These are phyloP conservation scores for Pachliopta kotzebuea DNA, from an alignment of 2,888 invertebrate genomes.

Conservation along the genomic window DNA sequence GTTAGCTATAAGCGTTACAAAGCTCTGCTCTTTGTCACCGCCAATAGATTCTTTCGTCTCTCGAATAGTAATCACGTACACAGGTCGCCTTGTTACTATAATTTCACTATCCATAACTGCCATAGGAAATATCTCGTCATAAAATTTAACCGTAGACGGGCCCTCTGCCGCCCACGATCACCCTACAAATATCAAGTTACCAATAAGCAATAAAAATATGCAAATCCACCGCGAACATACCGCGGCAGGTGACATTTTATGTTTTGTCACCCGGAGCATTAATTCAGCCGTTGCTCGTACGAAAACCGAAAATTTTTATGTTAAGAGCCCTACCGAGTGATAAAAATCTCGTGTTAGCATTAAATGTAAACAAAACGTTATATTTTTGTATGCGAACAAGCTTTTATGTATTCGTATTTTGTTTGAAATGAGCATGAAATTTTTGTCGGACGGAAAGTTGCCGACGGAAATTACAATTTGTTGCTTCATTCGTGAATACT, in stretches of 20 bases:
- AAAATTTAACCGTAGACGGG: constrained; percentile 25
- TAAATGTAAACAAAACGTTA: constrained; percentile 16
- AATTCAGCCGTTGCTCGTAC: constrained; percentile 18
- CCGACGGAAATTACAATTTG: not conserved
- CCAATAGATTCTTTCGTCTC: constrained; percentile 2
- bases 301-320: constrained; percentile 22
- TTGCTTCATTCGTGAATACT: not conserved
- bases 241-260: constrained; percentile 29
- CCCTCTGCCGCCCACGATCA: constrained; percentile 23
- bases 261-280: constrained; percentile 28
- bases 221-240: constrained; percentile 30
- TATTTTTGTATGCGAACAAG: constrained; percentile 12
- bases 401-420: constrained; percentile 1
- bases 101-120: constrained; percentile 29
- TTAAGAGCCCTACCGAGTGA: constrained; percentile 24
- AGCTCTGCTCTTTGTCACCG: constrained; percentile 6
- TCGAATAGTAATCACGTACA: constrained; percentile 28
- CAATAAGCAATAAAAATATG: constrained; percentile 33
- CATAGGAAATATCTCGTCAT: constrained; percentile 23
- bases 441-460: not conserved
- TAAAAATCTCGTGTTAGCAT: constrained; percentile 28
- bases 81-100: constrained; percentile 25
- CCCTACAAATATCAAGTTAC: constrained; percentile 32
- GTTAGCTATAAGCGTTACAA: not conserved
- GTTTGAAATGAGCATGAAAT: not conserved